These are phyloP conservation scores for Protodeltote pygarga DNA, from an alignment of 2,888 invertebrate species.

Conservation along the genomic window DNA sequence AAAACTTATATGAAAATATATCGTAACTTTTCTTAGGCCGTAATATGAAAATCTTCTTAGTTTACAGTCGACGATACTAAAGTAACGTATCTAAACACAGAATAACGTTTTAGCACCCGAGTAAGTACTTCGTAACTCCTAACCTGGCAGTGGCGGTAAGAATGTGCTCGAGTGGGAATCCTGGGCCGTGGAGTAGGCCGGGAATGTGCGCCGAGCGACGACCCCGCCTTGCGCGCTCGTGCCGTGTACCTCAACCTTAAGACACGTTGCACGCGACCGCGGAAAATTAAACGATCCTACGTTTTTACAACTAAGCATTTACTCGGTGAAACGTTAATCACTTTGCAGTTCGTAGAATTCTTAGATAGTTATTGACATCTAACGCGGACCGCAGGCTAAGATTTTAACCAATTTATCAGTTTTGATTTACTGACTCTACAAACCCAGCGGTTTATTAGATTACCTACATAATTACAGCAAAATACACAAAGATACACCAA, in stretches of 20 bases:
- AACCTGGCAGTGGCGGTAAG: slow-evolving; percentile 61
- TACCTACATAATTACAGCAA: too few species aligned
- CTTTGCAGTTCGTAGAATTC: slow-evolving; percentile 34
- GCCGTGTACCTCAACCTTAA: slow-evolving; percentile 44
- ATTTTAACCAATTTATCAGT: too few species aligned
- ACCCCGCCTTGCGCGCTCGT: slow-evolving; percentile 65
- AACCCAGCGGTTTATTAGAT: too few species aligned
- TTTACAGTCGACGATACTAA: neutral
- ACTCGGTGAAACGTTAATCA: slow-evolving; percentile 32
- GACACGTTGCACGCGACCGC: slow-evolving; percentile 22
- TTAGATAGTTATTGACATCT: slow-evolving; percentile 20
- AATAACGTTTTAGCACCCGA: slow-evolving; percentile 5
- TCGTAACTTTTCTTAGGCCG: neutral
- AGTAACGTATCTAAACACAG: slow-evolving; percentile 25
- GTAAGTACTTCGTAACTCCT: slow-evolving; percentile 52
- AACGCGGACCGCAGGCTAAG: too few species aligned
- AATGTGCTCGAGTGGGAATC: slow-evolving; percentile 77
- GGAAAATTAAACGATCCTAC: slow-evolving; percentile 36
- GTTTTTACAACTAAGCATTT: slow-evolving; percentile 36
- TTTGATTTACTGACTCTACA: too few species aligned
- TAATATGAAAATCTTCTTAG: neutral
- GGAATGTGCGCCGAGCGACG: slow-evolving; percentile 68
- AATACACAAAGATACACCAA: too few species aligned
- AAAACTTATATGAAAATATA: too few species aligned
- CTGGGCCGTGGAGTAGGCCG: slow-evolving; percentile 61